Conservation (phyloP, 64 coral and sea anemone genomes). For the Cladopsammia gracilis region DNA sequence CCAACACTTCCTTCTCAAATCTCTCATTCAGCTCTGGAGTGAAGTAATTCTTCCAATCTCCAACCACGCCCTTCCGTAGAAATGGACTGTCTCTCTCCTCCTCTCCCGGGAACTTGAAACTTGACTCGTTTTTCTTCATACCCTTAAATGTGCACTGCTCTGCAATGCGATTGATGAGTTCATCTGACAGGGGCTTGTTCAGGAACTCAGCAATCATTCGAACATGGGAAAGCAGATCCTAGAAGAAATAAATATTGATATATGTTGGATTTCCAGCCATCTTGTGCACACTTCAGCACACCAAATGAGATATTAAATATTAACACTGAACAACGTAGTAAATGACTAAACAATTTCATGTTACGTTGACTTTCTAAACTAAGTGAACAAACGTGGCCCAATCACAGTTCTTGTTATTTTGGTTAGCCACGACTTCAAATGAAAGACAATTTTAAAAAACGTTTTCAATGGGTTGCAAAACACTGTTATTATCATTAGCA, state of each 20-base stretch:
- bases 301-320: no score
- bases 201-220: background rate
- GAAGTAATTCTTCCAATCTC: slow-evolving; percentile 19
- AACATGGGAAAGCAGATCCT: slow-evolving; percentile 10
- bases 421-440: no score
- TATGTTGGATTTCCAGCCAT: no score
- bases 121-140: background rate
- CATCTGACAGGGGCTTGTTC: slow-evolving; percentile 7
- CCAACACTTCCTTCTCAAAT: slow-evolving; percentile 8
- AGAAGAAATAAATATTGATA: background rate
- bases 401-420: no score
- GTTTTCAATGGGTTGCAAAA: no score
- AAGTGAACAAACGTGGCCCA: no score
- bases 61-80: background rate
- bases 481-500: no score
- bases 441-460: no score
- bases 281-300: no score
- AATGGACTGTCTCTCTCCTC: background rate
- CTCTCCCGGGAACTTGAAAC: background rate
- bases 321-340: no score
- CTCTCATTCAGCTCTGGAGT: slow-evolving; percentile 14
- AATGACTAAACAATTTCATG: no score
- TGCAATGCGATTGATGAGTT: background rate
- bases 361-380: no score
- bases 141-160: background rate